These are phyloP conservation scores for Drosophila austrosaltans DNA, from an alignment of 2,888 invertebrate genomes.

Conservation along the genomic window DNA sequence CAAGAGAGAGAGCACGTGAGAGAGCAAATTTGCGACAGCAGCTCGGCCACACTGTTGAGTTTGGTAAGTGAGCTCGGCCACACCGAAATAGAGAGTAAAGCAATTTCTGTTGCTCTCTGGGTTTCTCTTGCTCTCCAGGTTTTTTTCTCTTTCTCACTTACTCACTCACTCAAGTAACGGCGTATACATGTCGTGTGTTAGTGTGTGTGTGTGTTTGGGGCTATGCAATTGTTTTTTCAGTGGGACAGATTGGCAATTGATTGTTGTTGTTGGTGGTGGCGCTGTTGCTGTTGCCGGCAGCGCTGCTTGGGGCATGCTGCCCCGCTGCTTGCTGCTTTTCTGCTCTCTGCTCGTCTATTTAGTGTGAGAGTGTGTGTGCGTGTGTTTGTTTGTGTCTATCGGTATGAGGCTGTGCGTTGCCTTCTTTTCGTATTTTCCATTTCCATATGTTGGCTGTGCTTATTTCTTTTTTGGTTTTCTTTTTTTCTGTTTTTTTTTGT, in stretches of 20 bases:
- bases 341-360: constrained; percentile 27
- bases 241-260: constrained; percentile 77
- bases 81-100: constrained; percentile 52
- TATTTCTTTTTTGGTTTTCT: constrained; percentile 27
- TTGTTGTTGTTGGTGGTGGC: constrained; percentile 64
- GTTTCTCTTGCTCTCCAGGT: constrained; percentile 22
- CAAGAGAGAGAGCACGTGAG: constrained; percentile 9
- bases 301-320: constrained; percentile 35
- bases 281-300: constrained; percentile 35
- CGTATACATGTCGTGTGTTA: constrained; percentile 46
- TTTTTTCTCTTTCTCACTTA: constrained; percentile 15
- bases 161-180: constrained; percentile 51
- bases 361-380: not conserved
- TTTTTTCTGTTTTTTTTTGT: constrained; percentile 24
- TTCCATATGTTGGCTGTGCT: constrained; percentile 77
- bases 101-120: not conserved
- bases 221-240: constrained; percentile 76
- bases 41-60: constrained; percentile 55
- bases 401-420: constrained; percentile 39
- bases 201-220: constrained; percentile 38
- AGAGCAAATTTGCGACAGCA: constrained; percentile 34
- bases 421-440: constrained; percentile 59
- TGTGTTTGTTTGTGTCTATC: not conserved
- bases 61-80: constrained; percentile 51
- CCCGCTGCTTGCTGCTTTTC: constrained; percentile 46